These are phyloP conservation scores for Parnassius mnemosyne DNA, from an alignment of 2,888 invertebrate species.

Conservation along the genomic window DNA sequence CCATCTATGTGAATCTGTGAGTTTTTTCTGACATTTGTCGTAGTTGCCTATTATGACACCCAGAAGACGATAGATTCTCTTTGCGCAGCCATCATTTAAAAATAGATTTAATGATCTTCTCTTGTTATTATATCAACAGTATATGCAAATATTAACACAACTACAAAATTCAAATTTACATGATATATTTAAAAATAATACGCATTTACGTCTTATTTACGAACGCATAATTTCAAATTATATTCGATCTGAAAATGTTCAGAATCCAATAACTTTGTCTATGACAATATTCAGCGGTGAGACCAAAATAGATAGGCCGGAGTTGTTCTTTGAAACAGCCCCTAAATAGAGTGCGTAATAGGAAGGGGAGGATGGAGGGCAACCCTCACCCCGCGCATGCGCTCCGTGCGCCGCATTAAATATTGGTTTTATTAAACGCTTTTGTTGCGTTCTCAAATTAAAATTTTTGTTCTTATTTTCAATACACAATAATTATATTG, in stretches of 20 bases:
- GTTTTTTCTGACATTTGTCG: no score
- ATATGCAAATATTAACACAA: no score
- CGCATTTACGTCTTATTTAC: no score
- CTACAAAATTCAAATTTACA: no score
- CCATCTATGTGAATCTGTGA: no score
- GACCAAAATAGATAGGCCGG: conserved; percentile 75
- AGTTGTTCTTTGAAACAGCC: conserved; percentile 74
- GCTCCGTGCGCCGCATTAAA: conserved; percentile 51
- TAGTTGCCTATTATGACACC: no score
- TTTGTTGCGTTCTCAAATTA: conserved; percentile 52
- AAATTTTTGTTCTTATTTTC: conserved; percentile 1
- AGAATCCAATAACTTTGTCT: conserved; percentile 68
- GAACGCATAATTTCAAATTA: no score
- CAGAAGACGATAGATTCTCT: no score
- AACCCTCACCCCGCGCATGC: conserved; percentile 65
- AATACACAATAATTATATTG: not conserved
- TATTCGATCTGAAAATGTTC: conserved; percentile 38
- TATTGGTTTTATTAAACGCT: conserved; percentile 75
- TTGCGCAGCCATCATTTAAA: no score
- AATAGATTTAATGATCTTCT: no score
- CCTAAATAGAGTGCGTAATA: conserved; percentile 79
- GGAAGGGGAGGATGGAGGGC: conserved; percentile 69
- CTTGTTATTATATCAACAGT: no score
- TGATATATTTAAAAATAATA: no score
- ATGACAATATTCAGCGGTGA: conserved; percentile 68